phyloP scores from a whole-genome alignment of 2,797 vertebrate species.

The Neosilurus hyrtlii region DNA sequence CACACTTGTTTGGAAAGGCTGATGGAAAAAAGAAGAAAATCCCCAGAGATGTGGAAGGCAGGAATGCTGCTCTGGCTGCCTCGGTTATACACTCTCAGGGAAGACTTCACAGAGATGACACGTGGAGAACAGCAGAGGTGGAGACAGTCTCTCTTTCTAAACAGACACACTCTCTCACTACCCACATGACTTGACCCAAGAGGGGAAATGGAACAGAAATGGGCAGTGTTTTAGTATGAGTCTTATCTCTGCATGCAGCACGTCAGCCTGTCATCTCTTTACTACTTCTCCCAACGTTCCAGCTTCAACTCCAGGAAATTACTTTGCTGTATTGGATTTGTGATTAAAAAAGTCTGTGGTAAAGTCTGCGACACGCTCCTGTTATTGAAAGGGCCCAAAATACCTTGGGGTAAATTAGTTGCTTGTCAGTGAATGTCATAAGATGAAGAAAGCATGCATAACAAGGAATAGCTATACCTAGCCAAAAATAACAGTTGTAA shows the following conservation, averaged over 20 bases:
- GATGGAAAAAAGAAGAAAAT: conserved; percentile 36
- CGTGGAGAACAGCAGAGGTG: conserved; percentile 31
- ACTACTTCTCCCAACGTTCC: conserved; percentile 21
- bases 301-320: conserved; percentile 40
- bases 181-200: conserved; percentile 48
- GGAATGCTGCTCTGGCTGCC: conserved; percentile 46
- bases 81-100: conserved; percentile 34
- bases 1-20: conserved; percentile 30
- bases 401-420: conserved; percentile 22
- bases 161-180: conserved; percentile 10
- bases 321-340: conserved; percentile 26
- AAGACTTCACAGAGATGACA: conserved; percentile 43
- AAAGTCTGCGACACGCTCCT: conserved; percentile 17
- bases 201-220: conserved; percentile 43
- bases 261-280: conserved; percentile 43
- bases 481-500: conserved; percentile 75
- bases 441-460: conserved; percentile 44
- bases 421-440: conserved; percentile 9
- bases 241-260: conserved; percentile 44
- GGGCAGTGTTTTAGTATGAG: conserved; percentile 16
- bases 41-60: conserved; percentile 36
- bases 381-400: conserved; percentile 2
- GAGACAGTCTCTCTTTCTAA: conserved; percentile 32
- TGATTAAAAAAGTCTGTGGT: conserved; percentile 36
- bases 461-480: conserved; percentile 51